phyloP scores from a whole-genome alignment of 2,113 vertebrate genomes.

The Tachuris rubrigastra region DNA sequence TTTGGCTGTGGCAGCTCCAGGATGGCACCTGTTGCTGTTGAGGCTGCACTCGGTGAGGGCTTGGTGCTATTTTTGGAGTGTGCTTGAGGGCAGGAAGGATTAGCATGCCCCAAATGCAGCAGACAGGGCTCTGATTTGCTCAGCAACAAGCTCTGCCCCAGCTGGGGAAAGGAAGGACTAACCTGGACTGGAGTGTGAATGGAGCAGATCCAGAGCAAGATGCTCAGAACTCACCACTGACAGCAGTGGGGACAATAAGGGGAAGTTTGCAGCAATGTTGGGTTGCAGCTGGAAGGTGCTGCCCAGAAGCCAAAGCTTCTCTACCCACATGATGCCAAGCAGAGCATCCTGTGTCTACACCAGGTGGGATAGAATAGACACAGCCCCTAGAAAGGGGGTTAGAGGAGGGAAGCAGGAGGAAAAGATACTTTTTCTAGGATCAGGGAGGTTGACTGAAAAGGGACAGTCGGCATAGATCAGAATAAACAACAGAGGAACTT shows the following conservation, averaged over 20 bases:
- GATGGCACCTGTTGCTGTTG: not conserved
- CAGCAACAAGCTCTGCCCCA: not conserved
- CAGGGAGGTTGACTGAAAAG: not conserved
- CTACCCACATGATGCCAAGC: accelerated
- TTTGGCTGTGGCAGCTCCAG: accelerated
- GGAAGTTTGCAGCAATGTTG: not conserved
- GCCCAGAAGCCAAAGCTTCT: not conserved
- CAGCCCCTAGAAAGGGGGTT: not conserved
- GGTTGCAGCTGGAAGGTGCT: not conserved
- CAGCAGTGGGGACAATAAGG: not conserved
- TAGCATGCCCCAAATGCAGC: not conserved
- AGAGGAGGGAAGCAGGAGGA: not conserved
- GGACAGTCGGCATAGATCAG: not conserved
- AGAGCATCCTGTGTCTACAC: not conserved
- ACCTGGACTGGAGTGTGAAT: not conserved
- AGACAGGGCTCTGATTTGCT: not conserved
- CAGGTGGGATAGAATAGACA: not conserved
- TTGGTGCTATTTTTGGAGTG: not conserved
- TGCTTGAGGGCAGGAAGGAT: not conserved
- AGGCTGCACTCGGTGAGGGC: accelerated
- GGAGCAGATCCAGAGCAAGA: not conserved
- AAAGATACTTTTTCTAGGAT: not conserved
- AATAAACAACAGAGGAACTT: not conserved
- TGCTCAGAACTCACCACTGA: not conserved
- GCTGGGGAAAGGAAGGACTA: not conserved